These are phyloP conservation scores for Atherinomorus stipes DNA, from an alignment of 2,113 vertebrate species.

Conservation along the genomic window DNA sequence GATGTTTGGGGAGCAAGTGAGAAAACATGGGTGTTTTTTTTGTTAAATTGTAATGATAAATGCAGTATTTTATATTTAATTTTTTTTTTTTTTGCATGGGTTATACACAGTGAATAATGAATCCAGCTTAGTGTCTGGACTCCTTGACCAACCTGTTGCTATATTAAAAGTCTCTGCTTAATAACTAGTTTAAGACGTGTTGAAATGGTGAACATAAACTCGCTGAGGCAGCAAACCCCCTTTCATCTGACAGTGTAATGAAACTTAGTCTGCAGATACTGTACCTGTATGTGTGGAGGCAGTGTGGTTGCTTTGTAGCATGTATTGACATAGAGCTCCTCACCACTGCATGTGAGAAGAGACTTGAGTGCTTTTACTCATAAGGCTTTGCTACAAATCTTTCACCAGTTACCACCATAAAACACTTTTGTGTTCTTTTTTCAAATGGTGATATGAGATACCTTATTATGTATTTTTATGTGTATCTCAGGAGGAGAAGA, in stretches of 20 bases:
- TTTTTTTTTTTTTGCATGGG: no score
- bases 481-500: background rate
- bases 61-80: no score
- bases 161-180: constrained; percentile 9
- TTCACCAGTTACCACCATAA: constrained; percentile 19
- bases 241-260: constrained; percentile 37
- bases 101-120: background rate
- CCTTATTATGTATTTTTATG: background rate
- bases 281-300: constrained; percentile 49
- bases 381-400: constrained; percentile 26
- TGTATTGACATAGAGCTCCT: constrained; percentile 40
- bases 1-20: background rate
- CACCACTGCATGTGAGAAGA: constrained; percentile 48
- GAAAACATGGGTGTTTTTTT: background rate
- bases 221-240: constrained; percentile 21
- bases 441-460: background rate
- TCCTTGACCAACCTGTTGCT: constrained; percentile 46
- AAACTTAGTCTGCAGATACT: constrained; percentile 29
- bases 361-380: constrained; percentile 33
- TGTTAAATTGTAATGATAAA: background rate
- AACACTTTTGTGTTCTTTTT: constrained; percentile 8
- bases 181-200: constrained; percentile 6
- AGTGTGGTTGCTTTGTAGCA: constrained; percentile 44
- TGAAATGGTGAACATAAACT: constrained; percentile 8
- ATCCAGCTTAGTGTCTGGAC: background rate